Percentiles rank a stretch among this genome's conserved stretches.
phyloP scores from a whole-genome alignment of 2,888 invertebrate species.

The Netelia virgata region DNA sequence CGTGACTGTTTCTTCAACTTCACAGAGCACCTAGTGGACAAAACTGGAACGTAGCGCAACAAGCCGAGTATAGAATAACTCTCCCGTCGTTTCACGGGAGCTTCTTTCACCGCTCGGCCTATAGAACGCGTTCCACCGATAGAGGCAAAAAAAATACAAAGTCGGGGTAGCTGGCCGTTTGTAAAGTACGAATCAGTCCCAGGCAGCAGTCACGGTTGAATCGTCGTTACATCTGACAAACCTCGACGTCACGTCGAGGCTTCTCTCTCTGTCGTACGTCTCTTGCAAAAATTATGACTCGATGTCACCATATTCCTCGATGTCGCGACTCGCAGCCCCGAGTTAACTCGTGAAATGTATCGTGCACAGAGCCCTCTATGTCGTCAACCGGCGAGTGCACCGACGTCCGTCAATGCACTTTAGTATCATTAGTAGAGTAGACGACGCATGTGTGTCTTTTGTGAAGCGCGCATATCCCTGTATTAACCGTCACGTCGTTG shows the following conservation, averaged over 20 bases:
- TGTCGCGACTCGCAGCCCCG: not conserved
- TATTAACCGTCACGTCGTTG: not conserved
- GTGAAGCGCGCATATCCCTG: not conserved
- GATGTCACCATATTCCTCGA: not conserved
- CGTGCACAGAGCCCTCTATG: not conserved
- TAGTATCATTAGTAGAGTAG: conserved; percentile 20
- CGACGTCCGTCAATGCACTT: not conserved
- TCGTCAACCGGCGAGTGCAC: conserved; percentile 4
- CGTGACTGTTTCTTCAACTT: conserved; percentile 23
- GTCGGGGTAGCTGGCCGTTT: not conserved
- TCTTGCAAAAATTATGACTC: conserved; percentile 17
- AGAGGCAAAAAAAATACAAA: not conserved
- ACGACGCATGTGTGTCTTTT: not conserved
- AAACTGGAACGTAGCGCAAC: not conserved
- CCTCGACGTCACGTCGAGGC: no score
- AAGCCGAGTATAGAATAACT: not conserved
- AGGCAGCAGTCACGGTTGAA: not conserved
- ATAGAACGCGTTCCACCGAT: conserved; percentile 22
- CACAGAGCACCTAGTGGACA: not conserved
- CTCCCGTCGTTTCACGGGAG: not conserved
- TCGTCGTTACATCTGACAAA: not conserved
- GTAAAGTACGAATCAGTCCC: not conserved
- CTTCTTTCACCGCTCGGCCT: conserved; percentile 25
- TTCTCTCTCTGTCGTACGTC: not conserved
- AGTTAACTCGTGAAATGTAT: not conserved